Percentiles rank a stretch among this genome's conserved stretches.
phyloP scores from a whole-genome alignment of 2,888 invertebrate species.

The Globia sparganii region DNA sequence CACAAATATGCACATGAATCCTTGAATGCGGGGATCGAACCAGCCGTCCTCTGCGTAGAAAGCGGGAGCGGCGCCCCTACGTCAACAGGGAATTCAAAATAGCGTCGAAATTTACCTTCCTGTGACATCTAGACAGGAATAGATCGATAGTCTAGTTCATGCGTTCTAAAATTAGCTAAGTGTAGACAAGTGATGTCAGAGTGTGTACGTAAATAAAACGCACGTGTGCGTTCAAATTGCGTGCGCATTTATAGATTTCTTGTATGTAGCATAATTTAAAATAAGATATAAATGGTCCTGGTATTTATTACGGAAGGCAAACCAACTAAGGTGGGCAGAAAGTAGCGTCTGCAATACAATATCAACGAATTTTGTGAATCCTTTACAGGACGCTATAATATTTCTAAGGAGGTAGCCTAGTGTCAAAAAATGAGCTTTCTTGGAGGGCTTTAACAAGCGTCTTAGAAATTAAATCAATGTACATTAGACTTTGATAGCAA shows the following conservation, averaged over 20 bases:
- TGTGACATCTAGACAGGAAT: slow-evolving; percentile 8
- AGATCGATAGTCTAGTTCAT: background rate
- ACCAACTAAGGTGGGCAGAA: background rate
- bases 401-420: background rate
- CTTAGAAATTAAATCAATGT: background rate
- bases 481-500: background rate
- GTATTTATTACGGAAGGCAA: background rate
- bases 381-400: background rate
- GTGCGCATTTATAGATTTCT: background rate
- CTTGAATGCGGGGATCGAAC: slow-evolving; percentile 48
- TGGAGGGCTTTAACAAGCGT: background rate
- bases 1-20: slow-evolving; percentile 25
- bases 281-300: too few relatives aligned
- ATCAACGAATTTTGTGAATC: background rate
- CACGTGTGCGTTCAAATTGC: background rate
- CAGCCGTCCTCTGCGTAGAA: slow-evolving; percentile 9
- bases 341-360: background rate
- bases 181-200: background rate
- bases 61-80: slow-evolving; percentile 27
- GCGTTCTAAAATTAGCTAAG: slow-evolving; percentile 8
- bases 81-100: slow-evolving; percentile 34
- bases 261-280: background rate
- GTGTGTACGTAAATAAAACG: background rate
- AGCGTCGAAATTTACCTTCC: slow-evolving; percentile 10
- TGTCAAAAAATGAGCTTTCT: too few relatives aligned